These are phyloP conservation scores for Criorhina ranunculi DNA, from an alignment of 2,888 invertebrate species.

Conservation along the genomic window DNA sequence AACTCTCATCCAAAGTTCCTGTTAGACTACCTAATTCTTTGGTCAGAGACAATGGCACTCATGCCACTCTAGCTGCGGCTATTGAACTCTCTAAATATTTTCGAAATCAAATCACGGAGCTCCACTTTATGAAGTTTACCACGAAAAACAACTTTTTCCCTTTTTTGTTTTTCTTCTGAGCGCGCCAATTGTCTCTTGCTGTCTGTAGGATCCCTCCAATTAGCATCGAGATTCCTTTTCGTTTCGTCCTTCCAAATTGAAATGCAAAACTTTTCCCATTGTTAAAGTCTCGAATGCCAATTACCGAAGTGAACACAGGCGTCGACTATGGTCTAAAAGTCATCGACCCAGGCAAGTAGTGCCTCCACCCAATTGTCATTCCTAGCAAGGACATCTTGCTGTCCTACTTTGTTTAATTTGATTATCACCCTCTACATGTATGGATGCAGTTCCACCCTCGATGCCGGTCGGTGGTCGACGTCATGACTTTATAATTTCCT, in stretches of 20 bases:
- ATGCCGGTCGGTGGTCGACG: background rate
- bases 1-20: no score
- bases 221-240: conserved; percentile 44
- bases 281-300: conserved; percentile 60
- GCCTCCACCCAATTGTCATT: no score
- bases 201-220: conserved; percentile 62
- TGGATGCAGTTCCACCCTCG: background rate
- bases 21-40: no score
- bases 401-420: background rate
- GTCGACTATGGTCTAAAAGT: conserved; percentile 11
- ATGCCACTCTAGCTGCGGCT: no score
- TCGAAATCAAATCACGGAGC: no score
- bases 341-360: conserved; percentile 6
- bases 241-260: conserved; percentile 40
- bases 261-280: conserved; percentile 61
- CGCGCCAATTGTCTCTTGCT: conserved; percentile 7
- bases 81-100: no score
- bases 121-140: no score
- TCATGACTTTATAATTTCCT: conserved; percentile 34
- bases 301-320: conserved; percentile 45
- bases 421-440: background rate
- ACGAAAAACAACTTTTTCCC: no score
- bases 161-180: background rate
- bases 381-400: background rate
- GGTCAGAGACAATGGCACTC: no score